phyloP scores from a whole-genome alignment of 2,113 vertebrate genomes.

The Brachypteracias leptosomus region DNA sequence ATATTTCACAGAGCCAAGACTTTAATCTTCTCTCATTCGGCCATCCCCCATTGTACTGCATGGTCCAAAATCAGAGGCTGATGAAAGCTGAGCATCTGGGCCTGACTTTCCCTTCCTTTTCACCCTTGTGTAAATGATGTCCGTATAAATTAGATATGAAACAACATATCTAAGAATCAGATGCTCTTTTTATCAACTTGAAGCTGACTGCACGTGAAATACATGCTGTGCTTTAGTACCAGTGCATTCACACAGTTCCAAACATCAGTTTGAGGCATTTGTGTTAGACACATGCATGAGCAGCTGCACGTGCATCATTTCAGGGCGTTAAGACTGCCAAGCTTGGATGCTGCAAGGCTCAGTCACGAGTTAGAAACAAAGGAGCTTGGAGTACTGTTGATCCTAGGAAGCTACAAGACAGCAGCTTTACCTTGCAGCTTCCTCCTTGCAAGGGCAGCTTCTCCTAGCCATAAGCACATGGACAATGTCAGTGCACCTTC shows the following conservation, averaged over 20 bases:
- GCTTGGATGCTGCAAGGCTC: rapidly evolving
- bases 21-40: background rate
- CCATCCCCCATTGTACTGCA: background rate
- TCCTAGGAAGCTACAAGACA: background rate
- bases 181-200: background rate
- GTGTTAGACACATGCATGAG: background rate
- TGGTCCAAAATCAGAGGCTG: background rate
- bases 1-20: background rate
- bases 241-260: background rate
- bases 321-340: background rate
- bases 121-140: background rate
- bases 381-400: background rate
- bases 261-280: background rate
- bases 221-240: background rate
- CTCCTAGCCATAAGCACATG: rapidly evolving
- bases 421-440: background rate
- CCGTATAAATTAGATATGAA: background rate
- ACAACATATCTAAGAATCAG: background rate
- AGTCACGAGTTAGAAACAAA: background rate
- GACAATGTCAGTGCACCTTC: background rate
- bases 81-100: background rate
- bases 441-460: background rate
- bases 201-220: background rate
- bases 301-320: background rate
- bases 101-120: background rate